These are phyloP conservation scores for Hippocampus kuda DNA, from an alignment of 2,797 vertebrate genomes.

Conservation along the genomic window DNA sequence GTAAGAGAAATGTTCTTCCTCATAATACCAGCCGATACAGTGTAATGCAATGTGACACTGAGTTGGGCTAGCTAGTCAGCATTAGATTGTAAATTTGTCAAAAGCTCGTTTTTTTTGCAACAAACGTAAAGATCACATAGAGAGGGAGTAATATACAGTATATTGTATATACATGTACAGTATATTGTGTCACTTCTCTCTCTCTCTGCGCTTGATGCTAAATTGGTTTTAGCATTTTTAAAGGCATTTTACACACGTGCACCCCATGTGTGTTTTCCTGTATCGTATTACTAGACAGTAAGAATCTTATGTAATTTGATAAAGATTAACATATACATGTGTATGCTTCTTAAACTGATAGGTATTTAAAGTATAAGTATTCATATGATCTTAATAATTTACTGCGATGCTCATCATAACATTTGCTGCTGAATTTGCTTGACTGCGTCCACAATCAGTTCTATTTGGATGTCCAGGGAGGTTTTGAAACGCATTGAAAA, in stretches of 20 bases:
- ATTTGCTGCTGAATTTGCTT: background rate
- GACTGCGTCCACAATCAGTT: background rate
- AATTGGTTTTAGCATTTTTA: background rate
- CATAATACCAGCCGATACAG: background rate
- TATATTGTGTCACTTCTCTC: background rate
- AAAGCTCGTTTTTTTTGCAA: background rate
- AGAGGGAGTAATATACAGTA: background rate
- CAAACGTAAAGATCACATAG: background rate
- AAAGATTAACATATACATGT: background rate
- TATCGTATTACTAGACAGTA: background rate
- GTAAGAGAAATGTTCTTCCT: slow-evolving; percentile 22
- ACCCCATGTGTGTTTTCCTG: background rate
- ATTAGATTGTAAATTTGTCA: background rate
- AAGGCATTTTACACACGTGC: background rate
- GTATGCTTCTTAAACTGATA: background rate
- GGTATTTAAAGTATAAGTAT: background rate
- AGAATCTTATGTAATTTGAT: background rate
- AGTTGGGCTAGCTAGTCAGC: background rate
- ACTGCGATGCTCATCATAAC: background rate
- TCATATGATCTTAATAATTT: background rate
- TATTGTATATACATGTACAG: too few species aligned
- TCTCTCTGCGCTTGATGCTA: background rate
- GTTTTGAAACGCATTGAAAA: slow-evolving; percentile 79
- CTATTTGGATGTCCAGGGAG: slow-evolving; percentile 47
- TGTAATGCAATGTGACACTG: background rate